Evolutionary conservation across 2,888 invertebrate genomes (phyloP).

Genomic region (Tachina fera): DNA sequence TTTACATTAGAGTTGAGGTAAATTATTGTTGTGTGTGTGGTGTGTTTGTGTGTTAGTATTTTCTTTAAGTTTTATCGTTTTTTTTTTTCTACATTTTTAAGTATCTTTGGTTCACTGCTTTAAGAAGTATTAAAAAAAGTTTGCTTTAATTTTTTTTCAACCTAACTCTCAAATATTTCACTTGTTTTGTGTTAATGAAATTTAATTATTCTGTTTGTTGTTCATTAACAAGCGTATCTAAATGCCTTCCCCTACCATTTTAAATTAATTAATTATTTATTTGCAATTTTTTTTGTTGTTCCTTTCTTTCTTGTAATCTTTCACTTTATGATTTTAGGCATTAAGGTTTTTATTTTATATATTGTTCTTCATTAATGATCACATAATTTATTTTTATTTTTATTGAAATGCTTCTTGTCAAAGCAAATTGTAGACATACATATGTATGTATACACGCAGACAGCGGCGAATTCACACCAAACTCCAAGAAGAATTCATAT

Average conservation of each 20-base stretch:
- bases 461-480: no score
- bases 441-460: no score
- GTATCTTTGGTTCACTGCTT: constrained; percentile 70
- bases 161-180: constrained; percentile 64
- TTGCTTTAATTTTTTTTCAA: constrained; percentile 3
- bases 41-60: constrained; percentile 24
- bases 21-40: constrained; percentile 50
- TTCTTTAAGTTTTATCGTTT: not conserved
- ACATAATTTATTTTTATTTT: constrained; percentile 36
- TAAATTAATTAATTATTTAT: constrained; percentile 33
- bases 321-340: constrained; percentile 50
- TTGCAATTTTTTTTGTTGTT: constrained; percentile 50
- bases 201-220: constrained; percentile 41
- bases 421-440: no score
- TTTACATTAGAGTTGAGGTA: constrained; percentile 47
- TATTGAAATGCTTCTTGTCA: not conserved
- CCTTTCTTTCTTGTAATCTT: constrained; percentile 64
- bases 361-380: constrained; percentile 50
- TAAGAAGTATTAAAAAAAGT: constrained; percentile 48
- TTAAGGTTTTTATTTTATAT: constrained; percentile 44
- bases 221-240: constrained; percentile 77
- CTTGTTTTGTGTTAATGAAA: constrained; percentile 33
- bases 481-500: no score
- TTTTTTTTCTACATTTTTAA: constrained; percentile 44
- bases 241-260: constrained; percentile 77